These are phyloP conservation scores for Meloidogyne hapla DNA, from an alignment of 1,140 invertebrate genomes.

Conservation along the genomic window DNA sequence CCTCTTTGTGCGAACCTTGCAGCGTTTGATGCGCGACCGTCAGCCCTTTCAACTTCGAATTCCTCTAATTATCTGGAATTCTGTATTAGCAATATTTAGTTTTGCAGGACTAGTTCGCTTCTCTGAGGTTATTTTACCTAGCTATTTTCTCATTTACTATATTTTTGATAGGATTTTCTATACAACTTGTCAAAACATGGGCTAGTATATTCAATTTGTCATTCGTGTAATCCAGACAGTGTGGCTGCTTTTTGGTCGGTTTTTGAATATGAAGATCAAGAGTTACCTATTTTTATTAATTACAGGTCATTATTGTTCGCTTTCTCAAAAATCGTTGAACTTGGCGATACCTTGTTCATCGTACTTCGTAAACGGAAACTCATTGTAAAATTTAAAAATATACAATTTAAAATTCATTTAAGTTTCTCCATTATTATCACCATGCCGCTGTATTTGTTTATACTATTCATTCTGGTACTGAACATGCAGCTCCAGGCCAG, in stretches of 20 bases:
- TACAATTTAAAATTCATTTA: background rate
- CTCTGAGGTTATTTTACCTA: slow-evolving; percentile 71
- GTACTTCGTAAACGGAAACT: slow-evolving; percentile 61
- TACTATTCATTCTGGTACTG: slow-evolving; percentile 86
- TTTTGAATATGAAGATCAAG: background rate
- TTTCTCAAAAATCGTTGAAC: slow-evolving; percentile 63
- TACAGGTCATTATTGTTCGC: slow-evolving; percentile 53
- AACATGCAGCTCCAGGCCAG: slow-evolving; percentile 88
- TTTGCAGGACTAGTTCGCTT: slow-evolving; percentile 70
- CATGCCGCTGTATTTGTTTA: slow-evolving; percentile 79
- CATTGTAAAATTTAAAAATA: slow-evolving; percentile 37
- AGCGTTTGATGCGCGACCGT: slow-evolving; percentile 85
- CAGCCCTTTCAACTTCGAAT: slow-evolving; percentile 81
- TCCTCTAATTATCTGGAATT: slow-evolving; percentile 85
- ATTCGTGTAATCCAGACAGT: slow-evolving; percentile 75
- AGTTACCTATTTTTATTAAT: too few relatives aligned
- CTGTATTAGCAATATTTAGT: slow-evolving; percentile 84
- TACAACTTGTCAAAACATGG: slow-evolving; percentile 62
- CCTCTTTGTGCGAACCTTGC: slow-evolving; percentile 64
- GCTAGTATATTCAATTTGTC: slow-evolving; percentile 67
- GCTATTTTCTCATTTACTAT: background rate
- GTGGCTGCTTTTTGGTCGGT: slow-evolving; percentile 77
- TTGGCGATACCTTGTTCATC: slow-evolving; percentile 63
- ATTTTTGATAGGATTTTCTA: slow-evolving; percentile 56
- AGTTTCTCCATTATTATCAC: slow-evolving; percentile 68